Evolutionary conservation across 2,797 vertebrate species (phyloP).

Genomic region (Loriculus beryllinus): DNA sequence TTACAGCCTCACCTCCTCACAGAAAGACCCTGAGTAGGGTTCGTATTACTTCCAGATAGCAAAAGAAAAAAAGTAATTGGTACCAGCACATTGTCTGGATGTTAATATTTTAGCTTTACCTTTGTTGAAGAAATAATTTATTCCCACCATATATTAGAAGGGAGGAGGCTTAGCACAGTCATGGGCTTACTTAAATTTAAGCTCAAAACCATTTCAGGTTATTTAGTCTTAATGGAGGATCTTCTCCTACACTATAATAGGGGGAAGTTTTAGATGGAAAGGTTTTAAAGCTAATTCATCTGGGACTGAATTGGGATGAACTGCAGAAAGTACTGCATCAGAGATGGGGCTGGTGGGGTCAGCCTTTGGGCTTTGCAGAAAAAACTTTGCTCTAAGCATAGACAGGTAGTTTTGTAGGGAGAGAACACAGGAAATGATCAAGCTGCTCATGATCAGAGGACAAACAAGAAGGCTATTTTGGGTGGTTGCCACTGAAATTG

Average conservation of each 20-base stretch:
- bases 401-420: not conserved
- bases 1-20: not conserved
- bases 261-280: not conserved
- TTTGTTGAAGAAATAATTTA: not conserved
- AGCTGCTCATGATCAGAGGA: not conserved
- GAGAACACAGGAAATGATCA: not conserved
- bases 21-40: not conserved
- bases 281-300: not conserved
- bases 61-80: not conserved
- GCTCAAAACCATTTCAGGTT: not conserved
- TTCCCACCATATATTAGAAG: not conserved
- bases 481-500: not conserved
- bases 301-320: not conserved
- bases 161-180: not conserved
- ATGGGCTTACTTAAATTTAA: not conserved
- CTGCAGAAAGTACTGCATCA: not conserved
- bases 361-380: not conserved
- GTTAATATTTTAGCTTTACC: not conserved
- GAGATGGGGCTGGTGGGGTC: not conserved
- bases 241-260: not conserved
- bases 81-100: not conserved
- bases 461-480: not conserved
- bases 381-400: not conserved
- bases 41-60: not conserved
- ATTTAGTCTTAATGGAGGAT: not conserved